phyloP scores from a whole-genome alignment of 2,888 invertebrate species.

The Noctua comes region DNA sequence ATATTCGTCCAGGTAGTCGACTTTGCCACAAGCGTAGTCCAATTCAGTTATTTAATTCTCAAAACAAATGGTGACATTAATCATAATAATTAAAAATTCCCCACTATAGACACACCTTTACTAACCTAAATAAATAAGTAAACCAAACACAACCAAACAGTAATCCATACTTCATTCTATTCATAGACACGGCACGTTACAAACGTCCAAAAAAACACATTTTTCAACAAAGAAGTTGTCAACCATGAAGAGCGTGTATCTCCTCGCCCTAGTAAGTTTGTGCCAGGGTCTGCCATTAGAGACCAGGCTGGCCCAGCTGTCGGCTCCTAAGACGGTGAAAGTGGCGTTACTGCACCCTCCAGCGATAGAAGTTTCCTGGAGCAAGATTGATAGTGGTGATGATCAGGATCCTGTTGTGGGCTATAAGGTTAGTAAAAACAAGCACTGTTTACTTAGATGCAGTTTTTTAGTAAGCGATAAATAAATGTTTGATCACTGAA shows the following conservation, averaged over 20 bases:
- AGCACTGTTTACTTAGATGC: neutral
- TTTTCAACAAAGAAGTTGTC: neutral
- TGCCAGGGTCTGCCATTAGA: slow-evolving; percentile 11
- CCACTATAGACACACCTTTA: slow-evolving; percentile 10
- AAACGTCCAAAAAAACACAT: neutral
- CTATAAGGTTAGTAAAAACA: slow-evolving; percentile 43
- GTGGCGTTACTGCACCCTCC: slow-evolving; percentile 7
- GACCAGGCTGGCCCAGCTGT: neutral
- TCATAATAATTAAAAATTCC: neutral
- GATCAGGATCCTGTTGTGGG: slow-evolving; percentile 41
- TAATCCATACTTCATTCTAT: slow-evolving; percentile 1
- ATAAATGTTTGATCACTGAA: neutral
- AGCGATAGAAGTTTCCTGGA: slow-evolving; percentile 41
- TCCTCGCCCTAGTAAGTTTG: slow-evolving; percentile 17
- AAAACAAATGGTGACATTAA: neutral
- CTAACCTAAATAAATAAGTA: neutral
- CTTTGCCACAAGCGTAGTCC: neutral
- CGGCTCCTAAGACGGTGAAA: slow-evolving; percentile 3
- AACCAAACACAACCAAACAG: neutral
- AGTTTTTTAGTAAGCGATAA: neutral
- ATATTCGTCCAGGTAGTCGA: neutral
- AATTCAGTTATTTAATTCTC: neutral
- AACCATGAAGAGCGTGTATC: slow-evolving; percentile 28
- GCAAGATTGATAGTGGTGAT: slow-evolving; percentile 33
- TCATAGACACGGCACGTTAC: slow-evolving; percentile 12